These are phyloP conservation scores for Azorinus chamasolen DNA, from an alignment of 2,888 invertebrate species.

Conservation along the genomic window DNA sequence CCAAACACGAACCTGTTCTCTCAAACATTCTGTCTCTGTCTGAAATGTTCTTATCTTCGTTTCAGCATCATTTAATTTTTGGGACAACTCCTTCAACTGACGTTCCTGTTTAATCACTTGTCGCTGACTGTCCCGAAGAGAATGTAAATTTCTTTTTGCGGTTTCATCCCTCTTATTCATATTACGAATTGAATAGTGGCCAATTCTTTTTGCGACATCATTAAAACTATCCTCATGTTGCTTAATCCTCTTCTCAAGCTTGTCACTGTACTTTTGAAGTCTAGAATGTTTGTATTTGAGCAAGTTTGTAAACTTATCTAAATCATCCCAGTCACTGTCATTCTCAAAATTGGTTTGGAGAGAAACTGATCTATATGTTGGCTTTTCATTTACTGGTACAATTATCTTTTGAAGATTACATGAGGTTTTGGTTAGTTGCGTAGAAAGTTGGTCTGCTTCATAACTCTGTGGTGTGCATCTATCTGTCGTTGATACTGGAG, in stretches of 20 bases:
- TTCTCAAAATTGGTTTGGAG: background rate
- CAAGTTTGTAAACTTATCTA: conserved; percentile 5
- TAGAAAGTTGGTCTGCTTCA: too few relatives aligned
- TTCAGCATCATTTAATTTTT: background rate
- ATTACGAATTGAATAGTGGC: conserved; percentile 19
- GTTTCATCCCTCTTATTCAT: conserved; percentile 19
- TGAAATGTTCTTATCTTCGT: too few relatives aligned
- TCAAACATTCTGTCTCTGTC: too few relatives aligned
- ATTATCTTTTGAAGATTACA: conserved; percentile 1
- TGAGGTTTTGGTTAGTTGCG: background rate
- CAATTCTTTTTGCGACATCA: conserved; percentile 1
- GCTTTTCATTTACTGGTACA: conserved; percentile 4
- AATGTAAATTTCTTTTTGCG: conserved; percentile 9
- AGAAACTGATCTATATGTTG: background rate
- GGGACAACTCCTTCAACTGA: background rate
- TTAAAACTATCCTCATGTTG: conserved; percentile 1
- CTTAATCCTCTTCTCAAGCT: conserved; percentile 1
- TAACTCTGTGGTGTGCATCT: too few relatives aligned
- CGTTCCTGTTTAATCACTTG: background rate
- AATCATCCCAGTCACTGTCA: background rate
- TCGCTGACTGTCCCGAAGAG: conserved; percentile 8
- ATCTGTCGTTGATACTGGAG: background rate
- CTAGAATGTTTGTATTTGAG: conserved; percentile 4
- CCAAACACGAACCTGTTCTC: background rate
- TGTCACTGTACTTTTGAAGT: background rate